Percentiles rank a stretch among this genome's conserved stretches.
Conservation (phyloP, 2,113 vertebrate genomes). For the Cavia aperea region DNA sequence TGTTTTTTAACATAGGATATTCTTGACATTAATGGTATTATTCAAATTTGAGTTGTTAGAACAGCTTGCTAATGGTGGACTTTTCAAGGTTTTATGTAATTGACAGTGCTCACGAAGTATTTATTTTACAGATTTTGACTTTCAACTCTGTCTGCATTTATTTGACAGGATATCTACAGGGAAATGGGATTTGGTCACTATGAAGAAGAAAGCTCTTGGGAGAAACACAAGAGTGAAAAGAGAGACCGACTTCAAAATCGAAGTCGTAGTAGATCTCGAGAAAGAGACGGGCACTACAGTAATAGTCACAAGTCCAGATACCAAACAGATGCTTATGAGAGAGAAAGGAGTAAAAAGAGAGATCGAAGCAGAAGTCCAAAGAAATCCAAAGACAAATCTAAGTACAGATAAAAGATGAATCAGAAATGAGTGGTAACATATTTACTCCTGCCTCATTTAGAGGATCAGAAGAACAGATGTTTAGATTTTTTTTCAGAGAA, state of each 20-base stretch:
- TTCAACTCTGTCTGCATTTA: conserved; percentile 30
- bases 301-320: conserved; percentile 71
- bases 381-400: conserved; percentile 85
- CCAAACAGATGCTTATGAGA: conserved; percentile 57
- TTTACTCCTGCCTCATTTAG: neutral
- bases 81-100: conserved; percentile 8
- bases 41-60: conserved; percentile 9
- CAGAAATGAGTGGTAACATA: neutral
- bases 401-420: conserved; percentile 77
- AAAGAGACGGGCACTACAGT: conserved; percentile 74
- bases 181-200: conserved; percentile 69
- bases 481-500: conserved; percentile 31
- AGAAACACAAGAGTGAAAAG: conserved; percentile 77
- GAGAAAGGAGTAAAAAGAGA: conserved; percentile 78
- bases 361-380: conserved; percentile 84
- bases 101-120: neutral
- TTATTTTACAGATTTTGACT: neutral
- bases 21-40: neutral
- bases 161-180: conserved; percentile 71
- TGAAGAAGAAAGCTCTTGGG: conserved; percentile 74
- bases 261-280: conserved; percentile 80
- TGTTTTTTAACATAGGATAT: neutral
- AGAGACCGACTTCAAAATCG: conserved; percentile 76
- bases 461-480: neutral
- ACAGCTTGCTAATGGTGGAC: neutral